Evolutionary conservation across 1,140 invertebrate genomes (phyloP).

Genomic region (Sipha flava): DNA sequence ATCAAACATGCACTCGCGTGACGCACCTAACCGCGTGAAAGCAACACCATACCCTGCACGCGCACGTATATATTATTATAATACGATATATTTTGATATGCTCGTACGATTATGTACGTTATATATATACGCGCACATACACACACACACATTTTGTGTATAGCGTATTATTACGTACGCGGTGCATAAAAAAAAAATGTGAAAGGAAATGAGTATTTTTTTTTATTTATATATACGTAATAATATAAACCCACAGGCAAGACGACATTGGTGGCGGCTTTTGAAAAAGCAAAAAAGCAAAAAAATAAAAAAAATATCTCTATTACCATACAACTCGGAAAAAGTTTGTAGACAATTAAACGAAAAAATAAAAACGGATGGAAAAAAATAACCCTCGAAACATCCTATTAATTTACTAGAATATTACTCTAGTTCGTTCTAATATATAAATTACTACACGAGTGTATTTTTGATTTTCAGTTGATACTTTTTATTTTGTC

Average conservation of each 20-base stretch:
- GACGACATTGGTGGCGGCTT: neutral
- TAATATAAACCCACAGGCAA: neutral
- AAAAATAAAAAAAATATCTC: neutral
- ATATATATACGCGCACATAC: too few species aligned
- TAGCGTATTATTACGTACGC: neutral
- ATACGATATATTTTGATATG: too few species aligned
- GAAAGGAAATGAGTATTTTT: neutral
- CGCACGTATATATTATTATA: too few species aligned
- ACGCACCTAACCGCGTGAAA: too few species aligned
- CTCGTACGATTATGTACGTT: too few species aligned
- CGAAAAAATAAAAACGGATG: too few species aligned
- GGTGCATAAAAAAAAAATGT: neutral
- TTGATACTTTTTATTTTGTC: neutral
- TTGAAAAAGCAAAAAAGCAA: too few species aligned
- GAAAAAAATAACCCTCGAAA: neutral
- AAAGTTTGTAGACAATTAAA: neutral
- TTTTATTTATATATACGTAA: neutral
- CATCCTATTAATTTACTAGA: neutral
- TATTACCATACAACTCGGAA: neutral
- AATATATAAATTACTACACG: neutral
- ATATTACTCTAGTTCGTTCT: neutral
- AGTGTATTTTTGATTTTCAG: neutral
- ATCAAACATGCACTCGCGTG: too few species aligned
- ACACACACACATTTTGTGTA: neutral
- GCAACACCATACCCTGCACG: too few species aligned